A percentile compares a stretch with the other conserved stretches of the same genome.
These are phyloP conservation scores for Cremastinae sp. DNA, from an alignment of 2,888 invertebrate genomes.

Conservation along the genomic window DNA sequence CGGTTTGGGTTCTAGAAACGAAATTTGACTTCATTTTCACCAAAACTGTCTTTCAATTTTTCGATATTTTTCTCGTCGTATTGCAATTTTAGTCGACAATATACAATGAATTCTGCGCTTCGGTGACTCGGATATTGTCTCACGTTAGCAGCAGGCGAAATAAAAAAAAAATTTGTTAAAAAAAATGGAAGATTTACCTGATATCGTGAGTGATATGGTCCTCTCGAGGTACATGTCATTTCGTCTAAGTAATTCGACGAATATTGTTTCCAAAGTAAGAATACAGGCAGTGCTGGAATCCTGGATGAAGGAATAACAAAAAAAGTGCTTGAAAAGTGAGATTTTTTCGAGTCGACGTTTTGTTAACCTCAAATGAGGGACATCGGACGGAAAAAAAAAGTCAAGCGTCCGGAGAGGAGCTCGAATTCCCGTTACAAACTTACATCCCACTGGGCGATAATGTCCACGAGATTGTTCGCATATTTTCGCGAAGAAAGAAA, in stretches of 20 bases:
- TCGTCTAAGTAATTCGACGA: slow-evolving; percentile 85
- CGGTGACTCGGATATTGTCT: slow-evolving; percentile 13
- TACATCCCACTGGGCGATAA: slow-evolving; percentile 87
- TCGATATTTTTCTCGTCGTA: neutral
- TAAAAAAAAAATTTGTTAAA: neutral
- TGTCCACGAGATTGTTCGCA: slow-evolving; percentile 85
- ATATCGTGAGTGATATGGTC: slow-evolving; percentile 74
- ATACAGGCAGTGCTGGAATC: slow-evolving; percentile 82
- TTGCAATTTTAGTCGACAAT: neutral
- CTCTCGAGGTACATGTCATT: slow-evolving; percentile 84
- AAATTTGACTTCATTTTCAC: slow-evolving; percentile 39
- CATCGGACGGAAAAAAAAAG: neutral
- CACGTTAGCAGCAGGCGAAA: slow-evolving; percentile 6
- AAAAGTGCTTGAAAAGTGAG: neutral
- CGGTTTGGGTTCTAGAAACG: slow-evolving; percentile 80
- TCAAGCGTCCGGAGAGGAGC: neutral
- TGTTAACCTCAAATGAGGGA: slow-evolving; percentile 29
- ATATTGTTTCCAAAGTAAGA: slow-evolving; percentile 87
- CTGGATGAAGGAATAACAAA: slow-evolving; percentile 59
- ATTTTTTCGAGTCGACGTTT: neutral
- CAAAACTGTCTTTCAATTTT: neutral
- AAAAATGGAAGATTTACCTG: slow-evolving; percentile 67
- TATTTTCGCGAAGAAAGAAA: slow-evolving; percentile 85
- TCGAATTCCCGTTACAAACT: slow-evolving; percentile 60
- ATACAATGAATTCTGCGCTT: neutral